Evolutionary conservation across 64 coral and sea anemone genomes (phyloP).

Genomic region (Platygyra sinensis): DNA sequence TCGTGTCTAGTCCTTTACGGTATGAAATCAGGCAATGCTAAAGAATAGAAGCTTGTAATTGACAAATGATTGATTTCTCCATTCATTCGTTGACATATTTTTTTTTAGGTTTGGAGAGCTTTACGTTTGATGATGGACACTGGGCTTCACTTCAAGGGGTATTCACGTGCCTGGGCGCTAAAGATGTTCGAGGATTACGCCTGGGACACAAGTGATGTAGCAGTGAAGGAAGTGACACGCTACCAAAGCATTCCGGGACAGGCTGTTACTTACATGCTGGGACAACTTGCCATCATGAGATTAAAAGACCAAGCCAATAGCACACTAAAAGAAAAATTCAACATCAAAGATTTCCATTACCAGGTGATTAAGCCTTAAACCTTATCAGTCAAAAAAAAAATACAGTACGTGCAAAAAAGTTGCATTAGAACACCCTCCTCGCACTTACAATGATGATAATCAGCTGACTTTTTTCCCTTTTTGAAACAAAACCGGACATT

Average conservation of each 20-base stretch:
- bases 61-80: no score
- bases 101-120: constrained; percentile 37
- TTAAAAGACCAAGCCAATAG: constrained; percentile 7
- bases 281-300: constrained; percentile 37
- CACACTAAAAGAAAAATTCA: constrained; percentile 26
- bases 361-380: constrained; percentile 12
- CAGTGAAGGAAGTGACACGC: constrained; percentile 57
- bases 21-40: no score
- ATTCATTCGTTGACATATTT: no score
- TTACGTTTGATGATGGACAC: constrained; percentile 69
- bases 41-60: no score
- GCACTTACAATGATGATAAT: no score
- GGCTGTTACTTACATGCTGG: constrained; percentile 60
- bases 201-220: constrained; percentile 62
- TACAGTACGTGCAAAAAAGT: no score
- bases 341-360: constrained; percentile 60
- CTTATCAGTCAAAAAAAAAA: no score
- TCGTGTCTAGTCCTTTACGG: no score
- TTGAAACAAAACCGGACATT: no score
- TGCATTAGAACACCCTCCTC: no score
- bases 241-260: constrained; percentile 67
- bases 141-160: constrained; percentile 50
- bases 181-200: constrained; percentile 51
- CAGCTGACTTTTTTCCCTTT: no score
- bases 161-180: constrained; percentile 17